A percentile compares a stretch with the other conserved stretches of the same genome.
Evolutionary conservation across 1,140 invertebrate species (phyloP).

Genomic region (Rhynchophorus ferrugineus): DNA sequence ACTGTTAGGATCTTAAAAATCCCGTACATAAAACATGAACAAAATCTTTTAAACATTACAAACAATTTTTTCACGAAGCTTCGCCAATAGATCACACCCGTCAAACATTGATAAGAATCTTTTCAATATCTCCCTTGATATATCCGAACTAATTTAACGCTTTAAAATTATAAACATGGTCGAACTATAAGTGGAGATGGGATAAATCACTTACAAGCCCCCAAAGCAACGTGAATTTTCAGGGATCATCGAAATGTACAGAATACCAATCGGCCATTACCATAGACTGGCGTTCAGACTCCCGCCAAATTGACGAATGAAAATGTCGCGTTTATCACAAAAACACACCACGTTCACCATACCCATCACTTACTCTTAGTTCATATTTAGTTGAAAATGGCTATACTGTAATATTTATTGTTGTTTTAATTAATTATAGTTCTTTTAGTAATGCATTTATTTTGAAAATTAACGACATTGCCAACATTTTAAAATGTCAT

Average conservation of each 20-base stretch:
- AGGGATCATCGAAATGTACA: slow-evolving; percentile 5
- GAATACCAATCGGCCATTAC: slow-evolving; percentile 19
- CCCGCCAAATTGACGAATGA: slow-evolving; percentile 1
- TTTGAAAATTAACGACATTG: slow-evolving; percentile 31
- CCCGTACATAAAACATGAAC: slow-evolving; percentile 1
- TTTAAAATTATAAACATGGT: not conserved
- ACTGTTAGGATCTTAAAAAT: too few species aligned
- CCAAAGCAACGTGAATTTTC: slow-evolving; percentile 9
- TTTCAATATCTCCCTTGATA: not conserved
- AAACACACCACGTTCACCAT: slow-evolving; percentile 6
- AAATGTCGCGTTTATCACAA: slow-evolving; percentile 15
- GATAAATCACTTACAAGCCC: slow-evolving; percentile 8
- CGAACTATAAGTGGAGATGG: not conserved
- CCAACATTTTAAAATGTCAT: slow-evolving; percentile 2
- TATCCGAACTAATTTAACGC: not conserved
- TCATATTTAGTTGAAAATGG: slow-evolving; percentile 6
- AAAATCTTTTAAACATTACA: too few species aligned
- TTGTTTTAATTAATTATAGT: not conserved
- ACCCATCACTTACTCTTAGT: not conserved
- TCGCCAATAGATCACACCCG: slow-evolving; percentile 10
- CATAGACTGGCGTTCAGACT: slow-evolving; percentile 8
- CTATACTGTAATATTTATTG: too few species aligned
- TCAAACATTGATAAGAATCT: slow-evolving; percentile 1
- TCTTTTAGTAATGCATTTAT: slow-evolving; percentile 3
- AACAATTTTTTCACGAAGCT: not conserved